A percentile compares a stretch with the other conserved stretches of the same genome.
These are phyloP conservation scores for Drosophila punjabiensis DNA, from an alignment of 1,140 invertebrate species.

Conservation along the genomic window DNA sequence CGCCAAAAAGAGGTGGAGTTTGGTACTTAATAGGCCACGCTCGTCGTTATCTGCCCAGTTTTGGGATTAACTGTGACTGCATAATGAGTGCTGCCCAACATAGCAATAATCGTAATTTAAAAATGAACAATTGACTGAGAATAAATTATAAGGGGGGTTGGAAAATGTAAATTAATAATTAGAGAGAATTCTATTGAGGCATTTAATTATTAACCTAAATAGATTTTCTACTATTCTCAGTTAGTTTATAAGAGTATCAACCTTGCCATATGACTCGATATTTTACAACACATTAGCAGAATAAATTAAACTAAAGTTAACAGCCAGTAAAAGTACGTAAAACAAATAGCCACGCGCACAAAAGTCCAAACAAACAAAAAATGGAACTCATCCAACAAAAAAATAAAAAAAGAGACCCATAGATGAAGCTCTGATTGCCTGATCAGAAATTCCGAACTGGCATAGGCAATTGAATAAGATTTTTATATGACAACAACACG, in stretches of 20 bases:
- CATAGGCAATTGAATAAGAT: slow-evolving; percentile 50
- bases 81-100: slow-evolving; percentile 16
- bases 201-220: neutral
- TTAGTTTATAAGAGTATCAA: neutral
- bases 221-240: neutral
- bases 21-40: slow-evolving; percentile 42
- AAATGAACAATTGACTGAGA: slow-evolving; percentile 24
- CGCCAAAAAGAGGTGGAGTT: slow-evolving; percentile 7
- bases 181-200: too few relatives aligned
- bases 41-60: slow-evolving; percentile 41
- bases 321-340: slow-evolving; percentile 4
- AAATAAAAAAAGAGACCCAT: slow-evolving; percentile 7
- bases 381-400: neutral
- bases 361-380: slow-evolving; percentile 19
- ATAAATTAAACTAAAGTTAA: slow-evolving; percentile 6
- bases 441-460: slow-evolving; percentile 46
- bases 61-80: slow-evolving; percentile 39
- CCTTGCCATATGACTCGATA: neutral
- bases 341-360: slow-evolving; percentile 8
- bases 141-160: neutral
- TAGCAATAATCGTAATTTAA: slow-evolving; percentile 43
- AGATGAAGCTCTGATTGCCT: slow-evolving; percentile 36
- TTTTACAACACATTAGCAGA: neutral
- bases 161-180: slow-evolving; percentile 7
- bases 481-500: slow-evolving; percentile 59